Percentiles rank a stretch among this genome's conserved stretches.
These are phyloP conservation scores for Zaprionus vittiger DNA, from an alignment of 1,140 invertebrate genomes.

Conservation along the genomic window DNA sequence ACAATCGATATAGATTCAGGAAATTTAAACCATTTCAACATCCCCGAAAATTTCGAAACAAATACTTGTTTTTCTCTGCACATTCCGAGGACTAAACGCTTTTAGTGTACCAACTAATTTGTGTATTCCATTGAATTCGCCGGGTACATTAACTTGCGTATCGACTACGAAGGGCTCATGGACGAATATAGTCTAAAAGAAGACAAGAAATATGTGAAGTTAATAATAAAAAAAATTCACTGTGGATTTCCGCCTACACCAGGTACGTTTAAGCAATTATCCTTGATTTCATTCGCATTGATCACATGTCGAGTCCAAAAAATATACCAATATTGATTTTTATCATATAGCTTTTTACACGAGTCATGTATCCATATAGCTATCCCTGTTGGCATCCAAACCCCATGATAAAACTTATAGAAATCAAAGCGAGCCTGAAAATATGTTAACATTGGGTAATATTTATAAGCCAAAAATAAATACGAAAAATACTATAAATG, in stretches of 20 bases:
- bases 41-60: background rate
- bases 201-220: background rate
- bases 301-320: slow-evolving; percentile 28
- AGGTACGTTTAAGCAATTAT: slow-evolving; percentile 5
- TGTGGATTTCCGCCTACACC: background rate
- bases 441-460: no score
- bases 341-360: slow-evolving; percentile 25
- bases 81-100: slow-evolving; percentile 15
- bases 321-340: slow-evolving; percentile 9
- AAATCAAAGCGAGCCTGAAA: no score
- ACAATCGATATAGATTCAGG: no score
- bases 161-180: background rate
- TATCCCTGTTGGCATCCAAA: background rate
- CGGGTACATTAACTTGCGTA: no score
- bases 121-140: no score
- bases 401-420: background rate
- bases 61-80: background rate
- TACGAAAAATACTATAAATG: no score
- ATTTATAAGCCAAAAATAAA: no score
- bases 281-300: slow-evolving; percentile 25
- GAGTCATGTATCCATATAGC: background rate
- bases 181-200: background rate
- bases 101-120: slow-evolving; percentile 8
- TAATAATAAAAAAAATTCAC: background rate
- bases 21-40: no score